phyloP scores from a whole-genome alignment of 2,797 vertebrate species.

The Clarias platycephalus region DNA sequence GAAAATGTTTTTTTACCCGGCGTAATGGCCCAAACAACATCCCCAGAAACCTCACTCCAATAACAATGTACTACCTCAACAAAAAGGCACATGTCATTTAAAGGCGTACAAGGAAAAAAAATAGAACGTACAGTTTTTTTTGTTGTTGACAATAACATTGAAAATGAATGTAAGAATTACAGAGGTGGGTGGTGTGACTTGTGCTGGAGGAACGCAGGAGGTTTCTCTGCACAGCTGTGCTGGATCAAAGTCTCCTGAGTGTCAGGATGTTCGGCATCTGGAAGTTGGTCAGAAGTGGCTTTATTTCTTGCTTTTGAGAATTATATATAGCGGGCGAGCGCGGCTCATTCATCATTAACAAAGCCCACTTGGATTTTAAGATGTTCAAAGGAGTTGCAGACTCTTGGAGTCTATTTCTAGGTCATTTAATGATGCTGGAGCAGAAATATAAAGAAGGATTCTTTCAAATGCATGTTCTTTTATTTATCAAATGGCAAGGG shows the following conservation, averaged over 20 bases:
- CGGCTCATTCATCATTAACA: slow-evolving; percentile 3
- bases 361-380: neutral
- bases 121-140: slow-evolving; percentile 19
- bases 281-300: slow-evolving; percentile 50
- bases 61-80: slow-evolving; percentile 30
- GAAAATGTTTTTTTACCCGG: slow-evolving; percentile 3
- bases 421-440: neutral
- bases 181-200: slow-evolving; percentile 28
- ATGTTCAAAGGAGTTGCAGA: neutral
- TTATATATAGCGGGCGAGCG: slow-evolving; percentile 11
- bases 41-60: neutral
- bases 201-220: slow-evolving; percentile 31
- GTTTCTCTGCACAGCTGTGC: slow-evolving; percentile 50
- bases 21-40: slow-evolving; percentile 16
- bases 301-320: slow-evolving; percentile 21
- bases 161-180: slow-evolving; percentile 6
- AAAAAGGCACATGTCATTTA: slow-evolving; percentile 19
- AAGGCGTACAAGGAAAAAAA: slow-evolving; percentile 17
- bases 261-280: slow-evolving; percentile 49
- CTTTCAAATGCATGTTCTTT: neutral
- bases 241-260: slow-evolving; percentile 50
- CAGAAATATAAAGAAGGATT: neutral
- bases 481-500: neutral
- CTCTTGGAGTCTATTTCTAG: neutral
- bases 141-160: slow-evolving; percentile 17